A percentile compares a stretch with the other conserved stretches of the same genome.
phyloP scores from a whole-genome alignment of 2,797 vertebrate species.

The Varecia variegata region DNA sequence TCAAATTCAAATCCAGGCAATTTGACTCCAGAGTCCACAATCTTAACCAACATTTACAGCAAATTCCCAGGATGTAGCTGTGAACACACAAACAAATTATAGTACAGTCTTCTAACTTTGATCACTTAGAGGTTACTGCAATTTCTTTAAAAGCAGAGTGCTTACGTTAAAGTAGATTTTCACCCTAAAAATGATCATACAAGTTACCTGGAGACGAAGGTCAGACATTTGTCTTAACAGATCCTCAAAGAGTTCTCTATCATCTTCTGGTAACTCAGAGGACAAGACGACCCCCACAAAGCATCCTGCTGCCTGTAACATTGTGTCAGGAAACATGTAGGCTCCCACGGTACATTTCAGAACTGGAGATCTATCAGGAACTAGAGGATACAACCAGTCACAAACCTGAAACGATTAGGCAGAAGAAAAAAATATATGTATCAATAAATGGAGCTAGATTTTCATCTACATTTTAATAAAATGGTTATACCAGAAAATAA shows the following conservation, averaged over 20 bases:
- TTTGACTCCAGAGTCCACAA: background rate
- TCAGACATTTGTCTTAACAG: slow-evolving; percentile 95
- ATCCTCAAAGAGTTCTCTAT: slow-evolving; percentile 91
- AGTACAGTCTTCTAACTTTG: background rate
- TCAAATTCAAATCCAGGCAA: background rate
- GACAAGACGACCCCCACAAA: slow-evolving; percentile 97
- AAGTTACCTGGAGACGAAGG: slow-evolving; percentile 93
- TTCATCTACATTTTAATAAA: background rate
- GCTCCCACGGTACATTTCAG: slow-evolving; percentile 94
- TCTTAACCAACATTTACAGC: background rate
- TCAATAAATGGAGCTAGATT: background rate
- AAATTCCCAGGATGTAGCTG: background rate
- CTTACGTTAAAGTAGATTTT: background rate
- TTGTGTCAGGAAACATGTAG: slow-evolving; percentile 98
- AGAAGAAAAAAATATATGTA: background rate
- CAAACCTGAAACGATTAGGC: slow-evolving; percentile 89
- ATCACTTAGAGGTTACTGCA: background rate
- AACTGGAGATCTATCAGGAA: slow-evolving; percentile 92
- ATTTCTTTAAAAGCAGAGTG: background rate
- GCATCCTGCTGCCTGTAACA: slow-evolving; percentile 91
- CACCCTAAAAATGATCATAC: background rate
- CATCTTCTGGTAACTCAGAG: slow-evolving; percentile 90
- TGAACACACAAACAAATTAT: background rate
- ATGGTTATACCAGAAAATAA: background rate
- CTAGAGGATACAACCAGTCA: slow-evolving; percentile 97